Percentiles rank a stretch among this genome's conserved stretches.
These are phyloP conservation scores for Mugil cephalus DNA, from an alignment of 2,113 vertebrate species.

Conservation along the genomic window DNA sequence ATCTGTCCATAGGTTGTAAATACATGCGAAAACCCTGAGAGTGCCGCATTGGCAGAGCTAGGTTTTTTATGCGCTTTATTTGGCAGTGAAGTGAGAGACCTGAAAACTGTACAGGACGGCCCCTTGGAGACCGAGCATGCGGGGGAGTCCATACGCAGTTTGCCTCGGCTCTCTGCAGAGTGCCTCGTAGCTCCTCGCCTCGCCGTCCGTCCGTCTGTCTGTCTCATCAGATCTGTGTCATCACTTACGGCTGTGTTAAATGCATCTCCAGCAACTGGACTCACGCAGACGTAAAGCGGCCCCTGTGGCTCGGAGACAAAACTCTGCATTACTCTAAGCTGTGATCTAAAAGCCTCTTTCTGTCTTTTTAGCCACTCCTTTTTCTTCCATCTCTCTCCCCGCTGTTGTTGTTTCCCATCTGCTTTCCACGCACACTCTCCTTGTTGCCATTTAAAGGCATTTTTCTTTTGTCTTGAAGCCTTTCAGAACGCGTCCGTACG, in stretches of 20 bases:
- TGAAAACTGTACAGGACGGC: conserved; percentile 60
- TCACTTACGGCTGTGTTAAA: conserved; percentile 88
- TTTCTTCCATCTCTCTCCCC: conserved; percentile 36
- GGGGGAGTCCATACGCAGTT: conserved; percentile 28
- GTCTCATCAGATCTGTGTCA: conserved; percentile 94
- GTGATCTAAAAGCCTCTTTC: conserved; percentile 79
- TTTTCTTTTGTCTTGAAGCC: conserved; percentile 19
- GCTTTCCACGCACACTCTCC: conserved; percentile 31
- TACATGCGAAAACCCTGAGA: conserved; percentile 78
- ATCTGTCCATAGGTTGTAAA: conserved; percentile 62
- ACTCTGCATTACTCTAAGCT: conserved; percentile 72
- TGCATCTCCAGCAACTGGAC: conserved; percentile 89
- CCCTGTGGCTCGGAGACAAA: conserved; percentile 85
- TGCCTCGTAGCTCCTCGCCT: conserved; percentile 48
- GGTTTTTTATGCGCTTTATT: conserved; percentile 78
- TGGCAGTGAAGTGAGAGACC: conserved; percentile 54
- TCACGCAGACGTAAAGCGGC: conserved; percentile 83
- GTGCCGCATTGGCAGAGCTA: conserved; percentile 82
- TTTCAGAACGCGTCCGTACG: conserved; percentile 21
- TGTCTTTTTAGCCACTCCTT: conserved; percentile 56
- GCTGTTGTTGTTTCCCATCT: conserved; percentile 44
- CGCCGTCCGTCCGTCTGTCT: conserved; percentile 70
- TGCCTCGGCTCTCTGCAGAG: conserved; percentile 55
- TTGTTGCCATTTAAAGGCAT: conserved; percentile 49
- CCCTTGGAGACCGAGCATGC: conserved; percentile 44